Evolutionary conservation across 2,113 vertebrate genomes (phyloP).

Genomic region (Siniperca chuatsi): DNA sequence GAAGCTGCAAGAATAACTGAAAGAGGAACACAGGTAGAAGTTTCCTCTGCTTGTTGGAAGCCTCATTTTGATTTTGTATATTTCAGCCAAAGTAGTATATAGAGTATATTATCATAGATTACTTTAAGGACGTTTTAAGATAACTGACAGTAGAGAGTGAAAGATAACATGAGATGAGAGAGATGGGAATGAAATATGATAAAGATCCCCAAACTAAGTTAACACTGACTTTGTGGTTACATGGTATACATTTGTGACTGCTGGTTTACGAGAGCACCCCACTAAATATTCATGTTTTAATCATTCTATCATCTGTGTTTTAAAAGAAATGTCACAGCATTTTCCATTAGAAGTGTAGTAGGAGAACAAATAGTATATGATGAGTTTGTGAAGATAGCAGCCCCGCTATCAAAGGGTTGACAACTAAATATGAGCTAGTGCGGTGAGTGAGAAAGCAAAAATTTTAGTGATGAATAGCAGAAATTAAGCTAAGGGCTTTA

Average conservation of each 20-base stretch:
- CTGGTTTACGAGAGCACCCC: neutral
- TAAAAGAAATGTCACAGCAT: neutral
- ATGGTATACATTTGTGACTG: neutral
- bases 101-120: neutral
- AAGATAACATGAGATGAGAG: neutral
- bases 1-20: neutral
- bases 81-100: neutral
- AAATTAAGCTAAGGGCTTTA: constrained; percentile 64
- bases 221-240: neutral
- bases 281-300: neutral
- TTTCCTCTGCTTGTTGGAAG: constrained; percentile 1
- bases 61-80: neutral
- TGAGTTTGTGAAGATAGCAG: constrained; percentile 9
- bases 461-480: constrained; percentile 46
- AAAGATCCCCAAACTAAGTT: neutral
- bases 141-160: neutral
- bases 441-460: constrained; percentile 35
- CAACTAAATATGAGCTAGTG: constrained; percentile 37
- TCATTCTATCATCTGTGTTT: neutral
- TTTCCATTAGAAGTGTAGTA: constrained; percentile 6
- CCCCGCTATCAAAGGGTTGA: constrained; percentile 27
- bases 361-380: neutral
- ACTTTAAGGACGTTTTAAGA: neutral
- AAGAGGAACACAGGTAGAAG: neutral
- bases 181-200: neutral